phyloP scores from a whole-genome alignment of 2,113 vertebrate species.

The Otus sunia region DNA sequence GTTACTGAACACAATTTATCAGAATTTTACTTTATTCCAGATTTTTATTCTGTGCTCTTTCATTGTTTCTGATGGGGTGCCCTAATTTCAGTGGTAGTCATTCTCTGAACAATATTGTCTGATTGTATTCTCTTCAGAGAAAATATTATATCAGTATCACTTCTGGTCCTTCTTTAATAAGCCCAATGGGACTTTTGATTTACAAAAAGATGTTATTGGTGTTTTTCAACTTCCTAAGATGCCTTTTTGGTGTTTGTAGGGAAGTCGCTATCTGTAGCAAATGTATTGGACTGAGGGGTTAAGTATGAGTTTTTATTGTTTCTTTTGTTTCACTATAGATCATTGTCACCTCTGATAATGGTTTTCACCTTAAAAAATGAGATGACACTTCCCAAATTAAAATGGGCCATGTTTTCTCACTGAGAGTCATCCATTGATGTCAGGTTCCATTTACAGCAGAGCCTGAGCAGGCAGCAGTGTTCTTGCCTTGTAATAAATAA shows the following conservation, averaged over 20 bases:
- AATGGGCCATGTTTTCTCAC: conserved; percentile 45
- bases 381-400: conserved; percentile 68
- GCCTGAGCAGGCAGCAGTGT: conserved; percentile 28
- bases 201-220: background rate
- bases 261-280: background rate
- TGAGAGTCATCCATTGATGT: conserved; percentile 66
- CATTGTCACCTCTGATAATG: conserved; percentile 61
- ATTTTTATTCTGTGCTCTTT: conserved; percentile 24
- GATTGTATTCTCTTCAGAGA: background rate
- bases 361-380: conserved; percentile 62
- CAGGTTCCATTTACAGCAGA: conserved; percentile 53
- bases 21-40: conserved; percentile 27
- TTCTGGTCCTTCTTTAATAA: conserved; percentile 22
- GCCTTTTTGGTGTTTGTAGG: background rate
- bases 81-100: background rate
- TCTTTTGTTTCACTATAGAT: conserved; percentile 60
- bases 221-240: background rate
- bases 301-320: conserved; percentile 50
- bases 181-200: background rate
- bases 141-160: background rate
- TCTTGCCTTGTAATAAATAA: conserved; percentile 58
- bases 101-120: background rate
- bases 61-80: background rate
- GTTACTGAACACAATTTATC: background rate
- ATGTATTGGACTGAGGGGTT: background rate